Evolutionary conservation across 1,140 invertebrate genomes (phyloP).

Genomic region (Drosophila virilis): DNA sequence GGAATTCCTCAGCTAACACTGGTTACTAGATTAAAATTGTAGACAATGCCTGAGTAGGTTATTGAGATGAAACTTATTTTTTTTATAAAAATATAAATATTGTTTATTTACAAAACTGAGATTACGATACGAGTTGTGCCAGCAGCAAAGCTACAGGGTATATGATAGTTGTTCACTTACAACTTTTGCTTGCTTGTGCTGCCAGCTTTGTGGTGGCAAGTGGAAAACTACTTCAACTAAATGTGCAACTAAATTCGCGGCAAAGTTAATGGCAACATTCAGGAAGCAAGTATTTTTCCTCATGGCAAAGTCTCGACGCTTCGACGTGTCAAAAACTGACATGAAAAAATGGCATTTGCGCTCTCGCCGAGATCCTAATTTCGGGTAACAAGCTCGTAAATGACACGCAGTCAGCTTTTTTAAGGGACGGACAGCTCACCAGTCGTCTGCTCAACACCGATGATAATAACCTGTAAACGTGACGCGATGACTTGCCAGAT

Average conservation of each 20-base stretch:
- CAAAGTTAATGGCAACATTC: slow-evolving; percentile 15
- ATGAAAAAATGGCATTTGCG: slow-evolving; percentile 66
- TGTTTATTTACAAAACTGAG: too few relatives aligned
- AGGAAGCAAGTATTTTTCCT: slow-evolving; percentile 23
- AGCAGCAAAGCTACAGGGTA: background rate
- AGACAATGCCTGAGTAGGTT: too few relatives aligned
- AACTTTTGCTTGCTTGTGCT: background rate
- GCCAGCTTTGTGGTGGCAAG: slow-evolving; percentile 8
- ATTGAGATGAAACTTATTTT: too few relatives aligned
- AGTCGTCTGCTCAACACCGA: slow-evolving; percentile 16
- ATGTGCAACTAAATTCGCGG: slow-evolving; percentile 23
- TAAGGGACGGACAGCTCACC: slow-evolving; percentile 16
- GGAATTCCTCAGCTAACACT: too few relatives aligned
- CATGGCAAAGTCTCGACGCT: slow-evolving; percentile 18
- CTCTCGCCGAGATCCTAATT: slow-evolving; percentile 59
- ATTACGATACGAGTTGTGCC: too few relatives aligned
- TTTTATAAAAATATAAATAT: too few relatives aligned
- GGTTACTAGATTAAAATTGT: too few relatives aligned
- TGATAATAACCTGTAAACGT: slow-evolving; percentile 73
- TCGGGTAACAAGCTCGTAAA: slow-evolving; percentile 43
- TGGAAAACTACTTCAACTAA: slow-evolving; percentile 38
- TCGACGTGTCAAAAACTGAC: slow-evolving; percentile 65
- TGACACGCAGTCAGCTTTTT: slow-evolving; percentile 5
- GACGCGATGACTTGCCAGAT: slow-evolving; percentile 65
- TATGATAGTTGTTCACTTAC: background rate